Evolutionary conservation across 2,888 invertebrate genomes (phyloP), one percentile per base, ranked within the genome.

Genomic region (Colostygia pectinataria): DNA sequence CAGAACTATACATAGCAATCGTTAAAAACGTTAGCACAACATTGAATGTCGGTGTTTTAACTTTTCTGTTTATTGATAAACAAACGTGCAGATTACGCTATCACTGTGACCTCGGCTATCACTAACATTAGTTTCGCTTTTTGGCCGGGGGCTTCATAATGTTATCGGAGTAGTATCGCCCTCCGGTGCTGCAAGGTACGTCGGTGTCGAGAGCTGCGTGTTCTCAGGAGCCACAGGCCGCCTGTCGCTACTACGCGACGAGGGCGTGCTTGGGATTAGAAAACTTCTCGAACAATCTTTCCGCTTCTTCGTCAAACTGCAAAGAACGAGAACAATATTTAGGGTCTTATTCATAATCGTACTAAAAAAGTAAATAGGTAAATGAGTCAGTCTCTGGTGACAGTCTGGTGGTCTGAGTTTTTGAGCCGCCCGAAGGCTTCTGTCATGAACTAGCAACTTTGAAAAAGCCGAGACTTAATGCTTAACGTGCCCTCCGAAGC

Each of bases 301-400:
- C 83, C 33, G 53, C 63, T 39, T 84, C 84, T 48, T 74, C 79
- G 54, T 84, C 83, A 43, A 69, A 76, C 70, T 66, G 57, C 13
- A 58, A 57, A 60, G 33, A 55, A 58, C 29, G 52, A 18, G 36
- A 48, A 28, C 10, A 36, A 45, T 6, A 27, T 33, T 38, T n/a
- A n/a, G n/a, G n/a, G n/a, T n/a, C n/a, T n/a, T n/a, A n/a, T n/a
- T n/a, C n/a, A n/a, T n/a, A n/a, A n/a, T n/a, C n/a, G n/a, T n/a
- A n/a, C n/a, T n/a, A n/a, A n/a, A n/a, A n/a, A n/a, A n/a, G n/a
- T n/a, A n/a, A n/a, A n/a, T n/a, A n/a, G n/a, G n/a, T n/a, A n/a
- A n/a, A n/a, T n/a, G n/a, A n/a, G n/a, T n/a, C n/a, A n/a, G n/a
- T n/a, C n/a, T n/a, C n/a, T n/a, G n/a, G n/a, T n/a, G n/a, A n/a